phyloP scores from a whole-genome alignment of 2,113 vertebrate species.

The Chrysochloris asiatica region DNA sequence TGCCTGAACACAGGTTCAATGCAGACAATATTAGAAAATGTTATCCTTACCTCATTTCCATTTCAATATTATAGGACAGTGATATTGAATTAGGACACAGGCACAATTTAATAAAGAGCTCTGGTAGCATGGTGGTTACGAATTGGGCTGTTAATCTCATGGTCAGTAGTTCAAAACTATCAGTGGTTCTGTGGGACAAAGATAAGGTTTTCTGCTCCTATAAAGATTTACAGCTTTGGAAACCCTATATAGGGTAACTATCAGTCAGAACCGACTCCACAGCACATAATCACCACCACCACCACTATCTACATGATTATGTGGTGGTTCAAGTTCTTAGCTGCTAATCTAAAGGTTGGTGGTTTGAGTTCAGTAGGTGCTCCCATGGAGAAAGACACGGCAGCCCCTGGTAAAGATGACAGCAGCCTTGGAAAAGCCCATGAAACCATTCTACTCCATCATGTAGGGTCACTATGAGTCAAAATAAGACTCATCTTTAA shows the following conservation, averaged over 20 bases:
- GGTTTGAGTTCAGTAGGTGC: background rate
- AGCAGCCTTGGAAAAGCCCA: background rate
- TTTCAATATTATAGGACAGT: constrained; percentile 47
- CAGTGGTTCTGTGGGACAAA: no score
- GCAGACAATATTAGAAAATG: constrained; percentile 10
- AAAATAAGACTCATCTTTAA: background rate
- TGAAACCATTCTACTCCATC: background rate
- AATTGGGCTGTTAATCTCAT: no score
- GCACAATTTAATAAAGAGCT: constrained; percentile 44
- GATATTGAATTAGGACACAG: background rate
- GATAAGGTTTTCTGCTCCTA: no score
- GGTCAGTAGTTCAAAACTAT: no score
- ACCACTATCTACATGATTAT: background rate
- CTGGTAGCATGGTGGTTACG: no score
- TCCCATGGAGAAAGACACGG: background rate
- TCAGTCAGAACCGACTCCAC: no score
- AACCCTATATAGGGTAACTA: no score
- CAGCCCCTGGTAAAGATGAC: background rate
- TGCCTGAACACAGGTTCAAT: constrained; percentile 42
- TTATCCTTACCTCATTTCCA: constrained; percentile 43
- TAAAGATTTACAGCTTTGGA: no score
- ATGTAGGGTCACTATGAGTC: background rate
- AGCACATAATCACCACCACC: no score
- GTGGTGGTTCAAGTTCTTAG: background rate
- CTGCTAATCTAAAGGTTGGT: background rate